These are phyloP conservation scores for Jaculus jaculus DNA, from an alignment of 2,113 vertebrate species.

Conservation along the genomic window DNA sequence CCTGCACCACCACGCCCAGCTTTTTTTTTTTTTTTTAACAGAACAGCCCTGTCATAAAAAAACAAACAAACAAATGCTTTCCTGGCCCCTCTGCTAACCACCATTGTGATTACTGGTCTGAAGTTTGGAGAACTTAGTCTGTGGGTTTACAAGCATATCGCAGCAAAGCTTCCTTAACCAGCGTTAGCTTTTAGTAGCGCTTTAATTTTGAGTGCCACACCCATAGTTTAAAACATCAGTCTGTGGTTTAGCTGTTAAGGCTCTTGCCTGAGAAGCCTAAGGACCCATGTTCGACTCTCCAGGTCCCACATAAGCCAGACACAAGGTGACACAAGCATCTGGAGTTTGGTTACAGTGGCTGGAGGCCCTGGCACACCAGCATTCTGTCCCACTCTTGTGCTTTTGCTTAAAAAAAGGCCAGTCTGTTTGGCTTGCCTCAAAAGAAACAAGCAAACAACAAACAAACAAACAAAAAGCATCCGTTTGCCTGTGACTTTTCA, in stretches of 20 bases:
- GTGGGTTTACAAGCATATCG: background rate
- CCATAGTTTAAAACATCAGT: background rate
- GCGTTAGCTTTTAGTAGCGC: background rate
- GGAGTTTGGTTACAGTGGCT: too few species aligned
- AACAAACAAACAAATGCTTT: background rate
- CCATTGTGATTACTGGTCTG: background rate
- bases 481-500: background rate
- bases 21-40: background rate
- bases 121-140: slow-evolving; percentile 8
- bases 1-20: too few species aligned
- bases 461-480: background rate
- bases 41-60: background rate
- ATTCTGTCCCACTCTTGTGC: too few species aligned
- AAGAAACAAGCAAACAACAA: too few species aligned
- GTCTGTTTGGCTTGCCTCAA: too few species aligned
- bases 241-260: background rate
- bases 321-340: too few species aligned
- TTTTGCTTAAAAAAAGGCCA: too few species aligned
- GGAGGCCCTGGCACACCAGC: too few species aligned
- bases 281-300: too few species aligned
- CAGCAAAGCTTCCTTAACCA: background rate
- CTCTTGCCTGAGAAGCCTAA: too few species aligned
- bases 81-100: slow-evolving; percentile 37
- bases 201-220: background rate
- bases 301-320: too few species aligned